phyloP scores from a whole-genome alignment of 2,888 invertebrate species.

The Acronicta psi region DNA sequence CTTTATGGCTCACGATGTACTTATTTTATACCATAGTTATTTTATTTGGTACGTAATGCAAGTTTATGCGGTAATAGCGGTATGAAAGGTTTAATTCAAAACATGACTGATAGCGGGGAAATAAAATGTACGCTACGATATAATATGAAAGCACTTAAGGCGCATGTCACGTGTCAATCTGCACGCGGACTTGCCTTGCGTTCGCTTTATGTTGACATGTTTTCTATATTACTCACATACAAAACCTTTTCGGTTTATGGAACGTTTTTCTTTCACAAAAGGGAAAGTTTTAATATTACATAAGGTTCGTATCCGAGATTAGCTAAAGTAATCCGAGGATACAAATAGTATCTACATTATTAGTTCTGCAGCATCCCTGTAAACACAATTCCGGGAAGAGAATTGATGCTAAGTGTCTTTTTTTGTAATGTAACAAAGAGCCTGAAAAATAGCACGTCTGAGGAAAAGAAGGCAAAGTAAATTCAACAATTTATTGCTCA shows the following conservation, averaged over 20 bases:
- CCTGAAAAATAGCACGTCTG: slow-evolving; percentile 83
- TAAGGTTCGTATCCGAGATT: neutral
- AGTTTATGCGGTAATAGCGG: slow-evolving; percentile 19
- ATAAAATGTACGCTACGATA: slow-evolving; percentile 59
- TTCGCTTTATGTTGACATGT: slow-evolving; percentile 44
- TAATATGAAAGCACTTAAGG: slow-evolving; percentile 64
- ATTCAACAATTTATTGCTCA: slow-evolving; percentile 85
- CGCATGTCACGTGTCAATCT: slow-evolving; percentile 63
- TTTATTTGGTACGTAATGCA: slow-evolving; percentile 18
- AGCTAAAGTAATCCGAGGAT: slow-evolving; percentile 19
- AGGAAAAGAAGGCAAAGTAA: slow-evolving; percentile 80
- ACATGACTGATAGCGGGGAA: slow-evolving; percentile 45
- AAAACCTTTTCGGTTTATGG: slow-evolving; percentile 15
- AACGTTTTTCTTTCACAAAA: slow-evolving; percentile 13
- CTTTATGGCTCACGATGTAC: slow-evolving; percentile 9
- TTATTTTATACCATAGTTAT: slow-evolving; percentile 18
- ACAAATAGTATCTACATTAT: slow-evolving; percentile 37
- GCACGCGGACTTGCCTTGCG: slow-evolving; percentile 48
- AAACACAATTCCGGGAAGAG: slow-evolving; percentile 69
- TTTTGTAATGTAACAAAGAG: slow-evolving; percentile 81
- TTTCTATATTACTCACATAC: slow-evolving; percentile 48
- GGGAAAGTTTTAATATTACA: neutral
- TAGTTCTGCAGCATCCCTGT: slow-evolving; percentile 43
- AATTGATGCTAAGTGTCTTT: slow-evolving; percentile 79
- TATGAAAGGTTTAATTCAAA: slow-evolving; percentile 37